Evolutionary conservation across 2,113 vertebrate genomes (phyloP).

Genomic region (Proteles cristata): DNA sequence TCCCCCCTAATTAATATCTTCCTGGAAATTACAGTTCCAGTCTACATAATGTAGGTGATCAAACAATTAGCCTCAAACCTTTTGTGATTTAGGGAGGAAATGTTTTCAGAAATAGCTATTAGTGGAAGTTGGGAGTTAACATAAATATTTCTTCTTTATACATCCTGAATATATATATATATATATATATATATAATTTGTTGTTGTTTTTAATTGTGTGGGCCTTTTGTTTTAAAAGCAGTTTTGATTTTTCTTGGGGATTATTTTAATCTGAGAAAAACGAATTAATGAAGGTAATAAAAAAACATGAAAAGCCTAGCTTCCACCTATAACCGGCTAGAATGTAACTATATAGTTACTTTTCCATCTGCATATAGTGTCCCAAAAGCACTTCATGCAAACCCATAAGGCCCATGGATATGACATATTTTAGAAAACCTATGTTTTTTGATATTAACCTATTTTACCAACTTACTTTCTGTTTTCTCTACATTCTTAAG

Average conservation of each 20-base stretch:
- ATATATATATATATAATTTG: too few species aligned
- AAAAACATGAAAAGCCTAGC: background rate
- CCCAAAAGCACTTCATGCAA: background rate
- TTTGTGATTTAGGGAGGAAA: background rate
- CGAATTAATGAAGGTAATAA: background rate
- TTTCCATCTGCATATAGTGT: background rate
- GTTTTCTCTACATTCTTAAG: background rate
- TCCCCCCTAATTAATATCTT: background rate
- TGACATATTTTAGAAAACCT: background rate
- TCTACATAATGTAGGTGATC: background rate
- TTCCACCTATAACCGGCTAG: background rate
- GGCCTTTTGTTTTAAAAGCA: background rate
- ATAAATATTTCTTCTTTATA: background rate
- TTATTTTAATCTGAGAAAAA: slow-evolving; percentile 10
- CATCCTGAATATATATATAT: background rate
- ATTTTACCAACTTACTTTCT: background rate
- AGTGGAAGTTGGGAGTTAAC: background rate
- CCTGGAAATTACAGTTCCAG: background rate
- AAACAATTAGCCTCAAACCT: background rate
- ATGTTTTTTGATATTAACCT: background rate
- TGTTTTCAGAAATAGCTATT: slow-evolving; percentile 4
- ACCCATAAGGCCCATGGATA: background rate
- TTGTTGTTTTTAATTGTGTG: background rate
- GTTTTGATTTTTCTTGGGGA: background rate
- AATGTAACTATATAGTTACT: background rate